Evolutionary conservation across 2,797 vertebrate genomes (phyloP).

Genomic region (Thaleichthys pacificus): DNA sequence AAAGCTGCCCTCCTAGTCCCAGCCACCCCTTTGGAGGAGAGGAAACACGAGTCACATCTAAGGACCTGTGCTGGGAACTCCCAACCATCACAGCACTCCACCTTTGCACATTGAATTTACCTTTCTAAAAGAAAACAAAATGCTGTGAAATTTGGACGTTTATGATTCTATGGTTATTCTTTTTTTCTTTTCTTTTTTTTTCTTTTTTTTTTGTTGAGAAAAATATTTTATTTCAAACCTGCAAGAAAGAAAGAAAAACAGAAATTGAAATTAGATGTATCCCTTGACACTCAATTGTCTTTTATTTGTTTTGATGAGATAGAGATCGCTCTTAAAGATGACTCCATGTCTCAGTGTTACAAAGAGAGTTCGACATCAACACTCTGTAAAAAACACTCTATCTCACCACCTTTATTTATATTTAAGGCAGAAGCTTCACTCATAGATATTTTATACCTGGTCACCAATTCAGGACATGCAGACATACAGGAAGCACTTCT

Average conservation of each 20-base stretch:
- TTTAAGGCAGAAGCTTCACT: constrained; percentile 79
- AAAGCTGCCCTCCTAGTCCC: constrained; percentile 52
- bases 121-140: constrained; percentile 74
- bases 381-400: constrained; percentile 53
- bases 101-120: constrained; percentile 81
- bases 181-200: constrained; percentile 1
- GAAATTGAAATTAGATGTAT: constrained; percentile 43
- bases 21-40: constrained; percentile 34
- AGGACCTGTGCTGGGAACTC: constrained; percentile 87
- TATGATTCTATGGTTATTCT: constrained; percentile 75
- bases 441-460: constrained; percentile 72
- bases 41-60: constrained; percentile 75
- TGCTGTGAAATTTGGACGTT: constrained; percentile 91
- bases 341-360: constrained; percentile 46
- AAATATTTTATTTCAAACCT: constrained; percentile 51
- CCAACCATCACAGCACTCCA: constrained; percentile 78
- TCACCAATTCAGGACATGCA: constrained; percentile 76
- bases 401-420: constrained; percentile 74
- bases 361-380: constrained; percentile 53
- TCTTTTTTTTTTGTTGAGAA: background rate
- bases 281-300: constrained; percentile 29
- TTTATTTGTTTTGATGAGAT: constrained; percentile 32
- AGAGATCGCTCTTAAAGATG: constrained; percentile 30
- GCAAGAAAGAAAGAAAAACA: constrained; percentile 43
- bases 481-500: constrained; percentile 79